phyloP scores from a whole-genome alignment of 2,888 invertebrate species.

The Nomada lathburiana region DNA sequence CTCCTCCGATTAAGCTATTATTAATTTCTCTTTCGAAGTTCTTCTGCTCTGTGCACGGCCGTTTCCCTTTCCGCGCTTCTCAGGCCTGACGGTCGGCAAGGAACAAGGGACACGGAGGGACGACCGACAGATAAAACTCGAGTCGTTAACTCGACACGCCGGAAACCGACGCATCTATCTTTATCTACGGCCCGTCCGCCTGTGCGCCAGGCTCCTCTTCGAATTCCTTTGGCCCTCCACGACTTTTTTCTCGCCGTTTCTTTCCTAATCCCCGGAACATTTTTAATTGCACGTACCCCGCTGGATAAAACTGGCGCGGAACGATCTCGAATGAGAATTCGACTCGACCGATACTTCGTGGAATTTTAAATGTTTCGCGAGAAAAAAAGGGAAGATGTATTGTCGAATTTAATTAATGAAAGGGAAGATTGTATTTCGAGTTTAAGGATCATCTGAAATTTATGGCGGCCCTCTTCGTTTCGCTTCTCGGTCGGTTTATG shows the following conservation, averaged over 20 bases:
- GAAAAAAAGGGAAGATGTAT: too few relatives aligned
- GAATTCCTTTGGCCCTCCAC: constrained; percentile 64
- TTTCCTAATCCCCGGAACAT: constrained; percentile 1
- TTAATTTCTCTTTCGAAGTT: constrained; percentile 41
- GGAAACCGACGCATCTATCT: constrained; percentile 82
- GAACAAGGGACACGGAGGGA: constrained; percentile 50
- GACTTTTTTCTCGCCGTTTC: constrained; percentile 26
- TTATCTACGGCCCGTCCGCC: constrained; percentile 75
- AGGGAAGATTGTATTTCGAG: background rate
- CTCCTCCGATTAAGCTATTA: constrained; percentile 48
- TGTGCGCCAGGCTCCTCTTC: constrained; percentile 61
- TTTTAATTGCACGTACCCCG: background rate
- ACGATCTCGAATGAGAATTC: background rate
- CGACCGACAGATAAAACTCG: constrained; percentile 77
- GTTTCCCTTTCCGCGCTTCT: constrained; percentile 38
- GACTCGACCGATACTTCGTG: background rate
- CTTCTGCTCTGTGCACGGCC: constrained; percentile 15
- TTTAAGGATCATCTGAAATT: constrained; percentile 15
- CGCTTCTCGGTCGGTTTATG: constrained; percentile 45
- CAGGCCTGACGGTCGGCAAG: constrained; percentile 32
- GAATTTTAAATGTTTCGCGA: too few relatives aligned
- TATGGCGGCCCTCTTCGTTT: constrained; percentile 35
- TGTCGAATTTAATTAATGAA: background rate
- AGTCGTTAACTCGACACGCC: constrained; percentile 83
- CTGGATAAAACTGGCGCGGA: background rate